These are phyloP conservation scores for Orthochromis indermauri DNA, from an alignment of 2,113 vertebrate species.

Conservation along the genomic window DNA sequence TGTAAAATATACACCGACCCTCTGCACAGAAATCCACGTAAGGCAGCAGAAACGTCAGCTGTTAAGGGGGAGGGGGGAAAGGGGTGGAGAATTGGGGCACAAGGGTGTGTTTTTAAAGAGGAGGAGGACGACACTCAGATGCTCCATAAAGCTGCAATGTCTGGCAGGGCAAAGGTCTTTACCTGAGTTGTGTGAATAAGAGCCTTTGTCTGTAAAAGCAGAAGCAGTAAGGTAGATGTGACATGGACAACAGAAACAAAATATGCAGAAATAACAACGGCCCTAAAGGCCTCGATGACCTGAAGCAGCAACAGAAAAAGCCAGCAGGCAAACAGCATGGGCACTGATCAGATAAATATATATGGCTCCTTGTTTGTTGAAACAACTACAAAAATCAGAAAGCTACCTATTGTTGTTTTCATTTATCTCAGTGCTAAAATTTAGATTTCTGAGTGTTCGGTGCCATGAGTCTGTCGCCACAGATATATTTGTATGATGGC, in stretches of 20 bases:
- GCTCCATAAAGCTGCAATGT: slow-evolving; percentile 49
- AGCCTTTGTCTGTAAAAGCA: slow-evolving; percentile 89
- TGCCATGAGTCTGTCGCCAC: background rate
- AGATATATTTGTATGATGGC: background rate
- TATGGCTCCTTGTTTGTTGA: background rate
- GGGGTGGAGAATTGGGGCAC: background rate
- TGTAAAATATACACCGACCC: background rate
- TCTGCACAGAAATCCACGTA: background rate
- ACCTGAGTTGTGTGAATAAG: slow-evolving; percentile 92
- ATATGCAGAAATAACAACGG: background rate
- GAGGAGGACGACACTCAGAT: slow-evolving; percentile 39
- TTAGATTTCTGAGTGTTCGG: background rate
- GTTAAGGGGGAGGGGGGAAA: background rate
- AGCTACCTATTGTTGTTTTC: background rate
- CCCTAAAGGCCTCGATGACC: background rate
- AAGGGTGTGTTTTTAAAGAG: slow-evolving; percentile 8
- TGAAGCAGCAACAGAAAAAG: background rate
- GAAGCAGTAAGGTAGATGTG: slow-evolving; percentile 77
- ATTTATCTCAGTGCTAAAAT: background rate
- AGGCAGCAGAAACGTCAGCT: slow-evolving; percentile 7
- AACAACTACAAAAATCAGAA: background rate
- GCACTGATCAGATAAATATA: background rate
- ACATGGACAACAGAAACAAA: slow-evolving; percentile 14
- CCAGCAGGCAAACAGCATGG: background rate
- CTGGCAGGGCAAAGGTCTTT: slow-evolving; percentile 64